These are phyloP conservation scores for Sinocyclocheilus rhinocerous DNA, from an alignment of 2,113 vertebrate genomes.

Conservation along the genomic window DNA sequence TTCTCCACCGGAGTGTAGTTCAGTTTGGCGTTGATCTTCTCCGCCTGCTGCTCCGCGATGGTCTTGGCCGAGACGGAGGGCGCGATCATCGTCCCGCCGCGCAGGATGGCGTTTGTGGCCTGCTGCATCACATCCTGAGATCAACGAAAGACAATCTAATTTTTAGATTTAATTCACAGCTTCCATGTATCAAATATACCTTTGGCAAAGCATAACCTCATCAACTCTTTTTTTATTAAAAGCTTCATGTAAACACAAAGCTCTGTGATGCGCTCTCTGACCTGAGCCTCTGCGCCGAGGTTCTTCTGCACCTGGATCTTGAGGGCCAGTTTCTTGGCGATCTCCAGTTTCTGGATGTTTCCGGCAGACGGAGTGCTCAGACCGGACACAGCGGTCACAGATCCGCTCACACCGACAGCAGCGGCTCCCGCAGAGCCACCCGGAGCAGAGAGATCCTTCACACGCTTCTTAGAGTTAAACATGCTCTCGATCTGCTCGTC, in stretches of 20 bases:
- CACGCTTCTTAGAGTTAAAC: constrained; percentile 99
- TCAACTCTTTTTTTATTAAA: no score
- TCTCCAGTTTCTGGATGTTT: constrained; percentile 97
- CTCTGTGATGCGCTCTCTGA: constrained; percentile 53
- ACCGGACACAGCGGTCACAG: constrained; percentile 61
- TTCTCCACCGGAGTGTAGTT: constrained; percentile 99
- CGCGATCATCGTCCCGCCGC: constrained; percentile 93
- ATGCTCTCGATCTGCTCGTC: constrained; percentile 99
- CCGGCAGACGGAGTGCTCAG: constrained; percentile 87
- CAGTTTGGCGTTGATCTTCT: constrained; percentile 99
- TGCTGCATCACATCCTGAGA: constrained; percentile 98
- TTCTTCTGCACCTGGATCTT: constrained; percentile 98
- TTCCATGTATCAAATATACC: no score
- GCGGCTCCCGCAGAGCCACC: constrained; percentile 53
- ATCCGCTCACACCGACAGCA: constrained; percentile 29
- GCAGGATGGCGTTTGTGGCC: constrained; percentile 94
- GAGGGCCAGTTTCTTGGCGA: constrained; percentile 92
- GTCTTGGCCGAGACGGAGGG: constrained; percentile 97
- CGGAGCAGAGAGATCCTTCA: constrained; percentile 92
- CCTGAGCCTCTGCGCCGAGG: constrained; percentile 96
- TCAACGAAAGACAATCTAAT: no score
- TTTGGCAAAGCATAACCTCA: no score
- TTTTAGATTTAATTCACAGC: no score
- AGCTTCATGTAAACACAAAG: no score
- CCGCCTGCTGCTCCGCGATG: constrained; percentile 96